These are phyloP conservation scores for Amphimallon solstitiale DNA, from an alignment of 2,888 invertebrate genomes.

Conservation along the genomic window DNA sequence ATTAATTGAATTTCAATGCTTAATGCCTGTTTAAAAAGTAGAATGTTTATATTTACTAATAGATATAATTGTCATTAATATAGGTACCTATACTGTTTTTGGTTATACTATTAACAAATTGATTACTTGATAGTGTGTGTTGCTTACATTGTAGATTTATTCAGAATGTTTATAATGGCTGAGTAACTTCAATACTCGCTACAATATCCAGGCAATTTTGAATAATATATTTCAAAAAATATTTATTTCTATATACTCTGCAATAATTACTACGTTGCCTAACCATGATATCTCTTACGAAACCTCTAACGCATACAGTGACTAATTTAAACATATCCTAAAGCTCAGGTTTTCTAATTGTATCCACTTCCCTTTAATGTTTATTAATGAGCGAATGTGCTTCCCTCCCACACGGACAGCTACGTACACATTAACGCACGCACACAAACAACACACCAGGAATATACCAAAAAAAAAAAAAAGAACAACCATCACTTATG, in stretches of 20 bases:
- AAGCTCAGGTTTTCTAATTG: slow-evolving; percentile 29
- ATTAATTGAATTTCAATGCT: no score
- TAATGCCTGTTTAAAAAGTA: no score
- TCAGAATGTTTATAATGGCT: no score
- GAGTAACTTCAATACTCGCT: no score
- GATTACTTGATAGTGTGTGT: no score
- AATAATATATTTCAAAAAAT: no score
- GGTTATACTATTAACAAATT: no score
- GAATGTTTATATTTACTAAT: no score
- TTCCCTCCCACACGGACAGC: slow-evolving; percentile 24
- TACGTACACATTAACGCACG: slow-evolving; percentile 2
- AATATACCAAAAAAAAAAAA: neutral
- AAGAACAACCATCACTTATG: slow-evolving; percentile 22
- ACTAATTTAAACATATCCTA: slow-evolving; percentile 29
- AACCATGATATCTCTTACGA: slow-evolving; percentile 21
- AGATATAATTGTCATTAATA: no score
- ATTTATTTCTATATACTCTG: neutral
- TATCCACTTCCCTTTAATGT: slow-evolving; percentile 34
- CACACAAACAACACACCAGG: neutral
- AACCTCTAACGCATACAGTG: slow-evolving; percentile 3
- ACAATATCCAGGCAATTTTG: no score
- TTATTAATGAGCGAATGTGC: slow-evolving; percentile 31
- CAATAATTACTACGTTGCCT: slow-evolving; percentile 14
- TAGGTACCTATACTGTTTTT: no score
- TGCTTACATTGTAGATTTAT: no score